These are phyloP conservation scores for Oceanodroma tethys DNA, from an alignment of 2,113 vertebrate genomes.

Conservation along the genomic window DNA sequence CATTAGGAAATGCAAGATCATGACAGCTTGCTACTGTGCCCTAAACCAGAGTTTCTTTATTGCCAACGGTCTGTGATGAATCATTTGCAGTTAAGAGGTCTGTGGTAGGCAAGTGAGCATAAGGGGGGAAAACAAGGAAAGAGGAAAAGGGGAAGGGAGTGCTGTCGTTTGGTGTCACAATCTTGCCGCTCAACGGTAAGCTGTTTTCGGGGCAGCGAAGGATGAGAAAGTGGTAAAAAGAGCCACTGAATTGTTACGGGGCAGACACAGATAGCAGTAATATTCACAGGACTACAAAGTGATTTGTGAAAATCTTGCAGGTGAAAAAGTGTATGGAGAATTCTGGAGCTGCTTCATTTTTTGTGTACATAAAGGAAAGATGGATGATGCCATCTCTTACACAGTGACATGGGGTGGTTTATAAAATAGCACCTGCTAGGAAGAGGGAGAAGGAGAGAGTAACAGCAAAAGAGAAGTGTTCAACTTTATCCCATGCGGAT, in stretches of 20 bases:
- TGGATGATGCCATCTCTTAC: background rate
- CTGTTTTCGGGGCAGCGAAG: background rate
- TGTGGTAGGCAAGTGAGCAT: constrained; percentile 7
- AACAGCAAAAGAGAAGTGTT: background rate
- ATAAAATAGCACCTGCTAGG: background rate
- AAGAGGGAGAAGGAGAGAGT: background rate
- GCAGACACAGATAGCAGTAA: background rate
- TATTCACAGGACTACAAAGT: background rate
- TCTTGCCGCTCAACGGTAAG: background rate
- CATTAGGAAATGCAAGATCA: background rate
- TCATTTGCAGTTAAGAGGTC: background rate
- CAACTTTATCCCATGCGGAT: background rate
- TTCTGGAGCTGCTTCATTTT: background rate
- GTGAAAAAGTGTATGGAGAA: background rate
- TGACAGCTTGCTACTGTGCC: background rate
- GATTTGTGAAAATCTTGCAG: background rate
- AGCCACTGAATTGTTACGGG: background rate
- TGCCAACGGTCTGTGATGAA: constrained; percentile 20
- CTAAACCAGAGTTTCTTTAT: background rate
- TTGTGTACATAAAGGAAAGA: background rate
- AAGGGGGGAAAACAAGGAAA: background rate
- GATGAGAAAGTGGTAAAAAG: background rate
- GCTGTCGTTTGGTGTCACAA: background rate
- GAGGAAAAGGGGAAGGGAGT: constrained; percentile 15
- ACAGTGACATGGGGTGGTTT: background rate